Base-by-base conservation (phyloP, 1,140 invertebrate genomes). In the Asbolus verrucosus region DNA sequence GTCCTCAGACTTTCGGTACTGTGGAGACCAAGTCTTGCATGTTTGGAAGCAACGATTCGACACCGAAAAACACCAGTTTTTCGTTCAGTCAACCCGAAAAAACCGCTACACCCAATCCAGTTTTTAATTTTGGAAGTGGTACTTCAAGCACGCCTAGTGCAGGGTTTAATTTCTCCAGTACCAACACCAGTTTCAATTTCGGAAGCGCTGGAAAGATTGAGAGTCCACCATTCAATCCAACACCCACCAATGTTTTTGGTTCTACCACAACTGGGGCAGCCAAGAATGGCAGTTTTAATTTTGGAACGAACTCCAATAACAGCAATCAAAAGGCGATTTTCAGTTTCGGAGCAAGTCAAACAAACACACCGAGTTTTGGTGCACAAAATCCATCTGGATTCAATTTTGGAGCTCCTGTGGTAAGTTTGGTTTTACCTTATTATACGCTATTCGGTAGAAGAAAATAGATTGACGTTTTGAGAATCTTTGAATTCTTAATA, bases 201-300 rank as follows among this genome's bases (percentile, higher is more conserved):
- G 67, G 67, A 33, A 36, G 13, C 46, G 2, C 11, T 2, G 16
- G 33, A 2, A 63, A 63, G 18, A 21, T 41, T 13, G 61, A 63
- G 14, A 63, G 24, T 27, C 33, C 39, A 31, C 61, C 46, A 21
- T 54, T 54, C 11, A 54, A 54, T 27, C 14, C 33, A 2, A n/a
- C n/a, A n/a, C 18, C 24, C 5, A 6, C 33, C 13, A 63, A 41
- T 13, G 36, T 41, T 4, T 65, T 65, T 30, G 41, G 16, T 18
- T 11, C 66, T 14, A 21, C 36, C 8, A 65, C 16, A 60, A 1
- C 61, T 36, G n/a, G 36, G n/a, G n/a, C n/a, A 38, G 16, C 67
- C 9, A 65, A 74, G 59, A 75, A 72, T 43, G 73, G 73, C 3
- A 60, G 61, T 27, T 80, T 80, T 60, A 77, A 74, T 69, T 80